A percentile compares a stretch with the other conserved stretches of the same genome.
Conservation (phyloP, 2,888 invertebrate species). For the Falcaria lacertinaria region DNA sequence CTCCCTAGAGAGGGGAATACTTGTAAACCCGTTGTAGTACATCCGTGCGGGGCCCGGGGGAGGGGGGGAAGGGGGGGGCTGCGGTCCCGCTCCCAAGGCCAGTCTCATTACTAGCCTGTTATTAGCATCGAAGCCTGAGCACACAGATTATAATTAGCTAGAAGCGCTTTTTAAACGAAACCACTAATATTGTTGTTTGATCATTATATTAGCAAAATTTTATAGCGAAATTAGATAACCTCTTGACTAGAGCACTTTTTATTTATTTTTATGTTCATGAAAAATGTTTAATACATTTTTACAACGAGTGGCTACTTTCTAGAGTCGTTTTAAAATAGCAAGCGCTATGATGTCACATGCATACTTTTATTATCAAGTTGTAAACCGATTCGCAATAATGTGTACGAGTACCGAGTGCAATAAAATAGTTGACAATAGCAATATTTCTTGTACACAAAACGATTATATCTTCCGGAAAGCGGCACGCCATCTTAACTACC, state of each 20-base stretch:
- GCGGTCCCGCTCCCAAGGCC: conserved; percentile 17
- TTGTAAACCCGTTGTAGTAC: background rate
- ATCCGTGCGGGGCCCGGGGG: background rate
- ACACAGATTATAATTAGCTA: background rate
- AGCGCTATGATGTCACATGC: too few relatives aligned
- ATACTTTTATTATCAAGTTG: too few relatives aligned
- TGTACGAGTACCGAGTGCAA: background rate
- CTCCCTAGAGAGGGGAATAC: background rate
- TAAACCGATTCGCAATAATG: too few relatives aligned
- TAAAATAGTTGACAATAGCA: background rate
- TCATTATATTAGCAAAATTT: too few relatives aligned
- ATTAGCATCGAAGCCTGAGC: conserved; percentile 6
- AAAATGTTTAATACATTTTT: too few relatives aligned
- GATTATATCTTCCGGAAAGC: background rate
- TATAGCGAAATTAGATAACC: too few relatives aligned
- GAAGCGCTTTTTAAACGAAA: too few relatives aligned
- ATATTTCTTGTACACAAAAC: background rate
- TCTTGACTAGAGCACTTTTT: too few relatives aligned
- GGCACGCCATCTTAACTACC: background rate
- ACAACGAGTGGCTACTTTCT: too few relatives aligned
- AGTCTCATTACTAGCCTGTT: conserved; percentile 15
- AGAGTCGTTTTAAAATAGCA: too few relatives aligned
- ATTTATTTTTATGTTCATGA: too few relatives aligned
- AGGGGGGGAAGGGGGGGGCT: conserved; percentile 14
- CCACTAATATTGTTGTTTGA: too few relatives aligned